Evolutionary conservation across 2,113 vertebrate genomes (phyloP).

Genomic region (Euleptes europaea): DNA sequence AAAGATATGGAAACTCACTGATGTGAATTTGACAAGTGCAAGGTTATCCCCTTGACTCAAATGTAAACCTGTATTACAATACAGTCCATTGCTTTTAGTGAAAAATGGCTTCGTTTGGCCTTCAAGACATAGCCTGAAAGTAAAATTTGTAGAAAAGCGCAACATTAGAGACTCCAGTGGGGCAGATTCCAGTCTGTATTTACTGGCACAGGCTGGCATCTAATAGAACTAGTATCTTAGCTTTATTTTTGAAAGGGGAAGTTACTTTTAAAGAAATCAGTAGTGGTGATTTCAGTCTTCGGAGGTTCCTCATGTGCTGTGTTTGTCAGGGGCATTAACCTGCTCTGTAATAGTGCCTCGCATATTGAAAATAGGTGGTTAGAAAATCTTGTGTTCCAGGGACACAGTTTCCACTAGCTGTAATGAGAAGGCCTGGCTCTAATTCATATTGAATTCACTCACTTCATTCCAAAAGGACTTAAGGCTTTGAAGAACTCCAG

Average conservation of each 20-base stretch:
- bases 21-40: not conserved
- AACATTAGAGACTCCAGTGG: not conserved
- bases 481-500: conserved; percentile 47
- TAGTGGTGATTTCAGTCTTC: conserved; percentile 7
- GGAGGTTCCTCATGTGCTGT: conserved; percentile 5
- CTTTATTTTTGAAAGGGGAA: conserved; percentile 2
- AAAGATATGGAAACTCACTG: not conserved
- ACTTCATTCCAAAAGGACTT: conserved; percentile 57
- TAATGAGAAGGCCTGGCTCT: conserved; percentile 43
- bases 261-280: not conserved
- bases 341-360: conserved; percentile 41
- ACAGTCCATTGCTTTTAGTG: not conserved
- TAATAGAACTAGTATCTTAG: not conserved
- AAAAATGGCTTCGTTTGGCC: not conserved
- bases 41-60: not conserved
- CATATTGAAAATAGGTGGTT: not conserved
- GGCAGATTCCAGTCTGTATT: not conserved
- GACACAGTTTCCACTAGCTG: not conserved
- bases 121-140: not conserved
- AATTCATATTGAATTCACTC: conserved; percentile 75
- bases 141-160: not conserved
- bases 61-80: not conserved
- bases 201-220: not conserved
- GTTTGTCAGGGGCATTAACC: conserved; percentile 35
- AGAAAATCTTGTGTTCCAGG: not conserved